phyloP scores from a whole-genome alignment of 1,140 invertebrate genomes.

The Formica exsecta region DNA sequence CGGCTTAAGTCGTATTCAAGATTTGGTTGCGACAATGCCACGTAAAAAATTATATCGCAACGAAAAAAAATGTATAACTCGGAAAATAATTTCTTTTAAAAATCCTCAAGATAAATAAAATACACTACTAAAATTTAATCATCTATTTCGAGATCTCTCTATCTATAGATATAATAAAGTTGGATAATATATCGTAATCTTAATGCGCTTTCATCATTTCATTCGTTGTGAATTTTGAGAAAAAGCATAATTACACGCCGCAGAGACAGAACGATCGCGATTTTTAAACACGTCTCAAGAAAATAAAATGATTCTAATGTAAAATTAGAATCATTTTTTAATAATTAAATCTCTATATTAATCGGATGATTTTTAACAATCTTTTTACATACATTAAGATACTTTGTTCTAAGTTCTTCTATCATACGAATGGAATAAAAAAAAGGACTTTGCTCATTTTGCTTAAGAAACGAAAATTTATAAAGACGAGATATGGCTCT shows the following conservation, averaged over 20 bases:
- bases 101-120: background rate
- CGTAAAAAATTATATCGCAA: background rate
- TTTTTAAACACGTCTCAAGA: too few species aligned
- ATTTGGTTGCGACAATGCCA: too few species aligned
- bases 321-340: background rate
- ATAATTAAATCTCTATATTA: constrained; percentile 21
- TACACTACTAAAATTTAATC: background rate
- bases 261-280: too few species aligned
- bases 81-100: background rate
- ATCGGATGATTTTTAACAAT: background rate
- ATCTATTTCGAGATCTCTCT: background rate
- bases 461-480: background rate
- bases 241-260: too few species aligned
- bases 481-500: background rate
- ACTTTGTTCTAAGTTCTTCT: background rate
- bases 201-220: too few species aligned
- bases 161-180: too few species aligned
- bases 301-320: background rate
- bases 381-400: background rate
- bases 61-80: background rate
- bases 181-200: too few species aligned
- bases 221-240: too few species aligned
- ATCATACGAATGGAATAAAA: background rate
- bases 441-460: background rate
- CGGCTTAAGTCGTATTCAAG: too few species aligned